Evolutionary conservation across 1,140 invertebrate genomes (phyloP), one percentile per base, ranked within the genome.

Genomic region (Theocolax elegans): DNA sequence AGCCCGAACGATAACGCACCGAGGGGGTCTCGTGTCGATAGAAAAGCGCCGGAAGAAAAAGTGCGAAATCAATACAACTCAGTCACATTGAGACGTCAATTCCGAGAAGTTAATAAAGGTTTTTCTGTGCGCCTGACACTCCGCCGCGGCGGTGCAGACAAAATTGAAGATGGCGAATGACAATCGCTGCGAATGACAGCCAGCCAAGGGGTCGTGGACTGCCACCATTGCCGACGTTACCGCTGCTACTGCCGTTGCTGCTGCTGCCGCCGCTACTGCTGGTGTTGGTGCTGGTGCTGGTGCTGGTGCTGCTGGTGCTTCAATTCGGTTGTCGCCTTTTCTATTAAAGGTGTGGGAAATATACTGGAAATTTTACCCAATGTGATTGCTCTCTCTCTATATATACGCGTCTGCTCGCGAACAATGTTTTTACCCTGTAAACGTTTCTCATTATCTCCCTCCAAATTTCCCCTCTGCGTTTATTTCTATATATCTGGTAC

Each of bases 121-220:
- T 72, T 67, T 72, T 72, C 63, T 38, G 35, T 71, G 69, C 63
- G 42, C 6, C 15, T 66, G 69, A 66, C 69, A 71, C 31, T 71
- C 21, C 2, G 35, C 31, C 35, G 48, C 59, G 27, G 40, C 35
- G 40, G 40, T 35, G 49, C 53, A 63, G 69, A 69, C 51, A 56
- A 71, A 72, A 74, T 76, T 72, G 70, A 72, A 76, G 74, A 72
- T 74, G 68, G 72, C 71, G 68, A 71, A 76, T 75, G 72, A 74
- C 74, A 74, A 73, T 74, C 74, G 65, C 71, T 76, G 74, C 63
- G 59, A 51, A 46, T 74, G 72, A 74, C 72, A 76, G 71, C 70
- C 42, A 44, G 9, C 42, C 54, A 60, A 66, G 40, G 53, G 53
- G 70, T 42, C 29, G 38, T 12, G 23, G 42, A 1, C n/a, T 51